These are phyloP conservation scores for Hyperoplus immaculatus DNA, from an alignment of 2,797 vertebrate species.

Conservation along the genomic window DNA sequence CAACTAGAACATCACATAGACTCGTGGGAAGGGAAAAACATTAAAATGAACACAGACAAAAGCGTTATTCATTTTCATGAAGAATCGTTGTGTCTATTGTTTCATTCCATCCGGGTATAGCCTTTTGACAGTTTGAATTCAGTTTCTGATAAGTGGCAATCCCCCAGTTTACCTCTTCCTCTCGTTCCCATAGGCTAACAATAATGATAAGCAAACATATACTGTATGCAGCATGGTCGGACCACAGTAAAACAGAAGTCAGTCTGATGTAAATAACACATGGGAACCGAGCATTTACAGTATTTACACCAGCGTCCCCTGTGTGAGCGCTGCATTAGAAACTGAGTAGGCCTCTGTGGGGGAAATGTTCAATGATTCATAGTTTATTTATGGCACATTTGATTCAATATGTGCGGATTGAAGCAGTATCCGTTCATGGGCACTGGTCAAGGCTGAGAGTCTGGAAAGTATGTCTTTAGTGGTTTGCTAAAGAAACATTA, in stretches of 20 bases:
- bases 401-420: neutral
- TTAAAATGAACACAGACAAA: conserved; percentile 4
- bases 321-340: neutral
- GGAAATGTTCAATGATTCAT: neutral
- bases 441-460: neutral
- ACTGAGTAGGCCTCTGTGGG: neutral
- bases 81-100: conserved; percentile 33
- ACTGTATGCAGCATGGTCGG: neutral
- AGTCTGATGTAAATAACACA: neutral
- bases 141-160: conserved; percentile 45
- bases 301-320: neutral
- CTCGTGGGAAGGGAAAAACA: neutral
- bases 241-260: conserved; percentile 8
- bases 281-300: neutral
- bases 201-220: conserved; percentile 9
- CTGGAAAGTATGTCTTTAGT: neutral
- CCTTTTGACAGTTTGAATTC: conserved; percentile 39
- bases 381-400: neutral
- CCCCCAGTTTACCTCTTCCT: conserved; percentile 19
- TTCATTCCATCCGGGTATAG: conserved; percentile 39
- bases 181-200: conserved; percentile 21
- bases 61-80: conserved; percentile 47
- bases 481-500: neutral
- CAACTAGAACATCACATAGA: conserved; percentile 9
- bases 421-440: neutral